A percentile compares a stretch with the other conserved stretches of the same genome.
These are phyloP conservation scores for Scartelaos histophorus DNA, from an alignment of 2,113 vertebrate species.

Conservation along the genomic window DNA sequence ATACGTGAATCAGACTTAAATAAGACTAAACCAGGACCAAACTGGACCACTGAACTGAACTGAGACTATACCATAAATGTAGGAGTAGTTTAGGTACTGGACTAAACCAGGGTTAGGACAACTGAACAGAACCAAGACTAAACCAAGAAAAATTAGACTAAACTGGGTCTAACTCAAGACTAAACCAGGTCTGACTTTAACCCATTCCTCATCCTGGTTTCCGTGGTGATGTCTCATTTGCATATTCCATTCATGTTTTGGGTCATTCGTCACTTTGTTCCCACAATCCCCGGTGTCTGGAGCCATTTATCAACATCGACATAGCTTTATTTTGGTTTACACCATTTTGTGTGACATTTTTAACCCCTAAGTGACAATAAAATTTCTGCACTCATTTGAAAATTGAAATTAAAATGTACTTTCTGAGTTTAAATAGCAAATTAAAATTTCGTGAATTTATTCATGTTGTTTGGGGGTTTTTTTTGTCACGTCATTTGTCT, in stretches of 20 bases:
- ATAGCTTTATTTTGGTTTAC: not conserved
- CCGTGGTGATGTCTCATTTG: not conserved
- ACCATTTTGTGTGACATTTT: not conserved
- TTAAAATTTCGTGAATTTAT: no score
- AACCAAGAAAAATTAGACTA: not conserved
- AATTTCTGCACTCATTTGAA: not conserved
- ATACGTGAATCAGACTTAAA: no score
- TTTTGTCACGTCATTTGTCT: not conserved
- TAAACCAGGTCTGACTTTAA: not conserved
- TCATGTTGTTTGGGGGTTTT: no score
- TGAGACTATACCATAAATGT: no score
- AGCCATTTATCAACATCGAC: not conserved
- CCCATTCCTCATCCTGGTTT: not conserved
- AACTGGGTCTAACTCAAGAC: not conserved
- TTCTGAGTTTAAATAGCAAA: not conserved
- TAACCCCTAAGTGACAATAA: not conserved
- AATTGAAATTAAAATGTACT: no score
- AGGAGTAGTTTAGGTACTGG: not conserved
- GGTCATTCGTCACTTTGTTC: not conserved
- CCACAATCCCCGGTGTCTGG: not conserved
- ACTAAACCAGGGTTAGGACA: not conserved
- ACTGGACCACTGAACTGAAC: no score
- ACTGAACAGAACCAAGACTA: not conserved
- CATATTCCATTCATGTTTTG: conserved; percentile 4
- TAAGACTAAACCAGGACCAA: no score